A percentile compares a stretch with the other conserved stretches of the same genome.
These are phyloP conservation scores for Tenthredo mesomela DNA, from an alignment of 2,888 invertebrate genomes.

Conservation along the genomic window DNA sequence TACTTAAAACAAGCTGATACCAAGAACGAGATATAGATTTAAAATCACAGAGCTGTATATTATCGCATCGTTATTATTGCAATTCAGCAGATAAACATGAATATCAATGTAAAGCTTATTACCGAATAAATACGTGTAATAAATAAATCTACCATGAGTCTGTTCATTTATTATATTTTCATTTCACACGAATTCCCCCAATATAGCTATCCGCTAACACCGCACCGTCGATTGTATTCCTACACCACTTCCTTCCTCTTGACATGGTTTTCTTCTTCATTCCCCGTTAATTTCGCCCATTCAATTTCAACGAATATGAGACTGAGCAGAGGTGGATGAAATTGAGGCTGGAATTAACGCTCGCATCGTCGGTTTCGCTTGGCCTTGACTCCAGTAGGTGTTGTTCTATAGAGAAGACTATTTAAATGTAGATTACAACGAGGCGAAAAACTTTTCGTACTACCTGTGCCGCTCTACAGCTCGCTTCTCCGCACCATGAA, in stretches of 20 bases:
- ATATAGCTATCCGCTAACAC: too few relatives aligned
- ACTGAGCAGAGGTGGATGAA: background rate
- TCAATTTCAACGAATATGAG: constrained; percentile 3
- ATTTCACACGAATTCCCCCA: background rate
- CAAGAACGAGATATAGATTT: background rate
- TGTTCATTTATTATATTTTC: background rate
- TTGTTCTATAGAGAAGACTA: background rate
- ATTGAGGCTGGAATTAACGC: background rate
- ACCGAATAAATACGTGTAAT: constrained; percentile 42
- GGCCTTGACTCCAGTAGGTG: background rate
- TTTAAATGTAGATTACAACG: constrained; percentile 20
- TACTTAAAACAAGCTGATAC: constrained; percentile 14
- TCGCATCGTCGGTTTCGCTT: background rate
- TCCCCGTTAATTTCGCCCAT: background rate
- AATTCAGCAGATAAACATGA: constrained; percentile 29
- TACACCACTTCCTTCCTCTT: background rate
- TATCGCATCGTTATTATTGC: constrained; percentile 41
- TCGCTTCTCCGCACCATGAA: background rate
- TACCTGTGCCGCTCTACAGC: background rate
- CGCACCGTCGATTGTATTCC: background rate
- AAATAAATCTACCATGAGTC: background rate
- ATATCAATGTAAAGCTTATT: constrained; percentile 45
- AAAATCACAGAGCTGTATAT: constrained; percentile 39
- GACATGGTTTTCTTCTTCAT: background rate
- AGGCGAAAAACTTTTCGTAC: background rate